Percentiles rank a stretch among this genome's conserved stretches.
Conservation (phyloP, 2,888 invertebrate genomes). For the Clunio marinus region DNA sequence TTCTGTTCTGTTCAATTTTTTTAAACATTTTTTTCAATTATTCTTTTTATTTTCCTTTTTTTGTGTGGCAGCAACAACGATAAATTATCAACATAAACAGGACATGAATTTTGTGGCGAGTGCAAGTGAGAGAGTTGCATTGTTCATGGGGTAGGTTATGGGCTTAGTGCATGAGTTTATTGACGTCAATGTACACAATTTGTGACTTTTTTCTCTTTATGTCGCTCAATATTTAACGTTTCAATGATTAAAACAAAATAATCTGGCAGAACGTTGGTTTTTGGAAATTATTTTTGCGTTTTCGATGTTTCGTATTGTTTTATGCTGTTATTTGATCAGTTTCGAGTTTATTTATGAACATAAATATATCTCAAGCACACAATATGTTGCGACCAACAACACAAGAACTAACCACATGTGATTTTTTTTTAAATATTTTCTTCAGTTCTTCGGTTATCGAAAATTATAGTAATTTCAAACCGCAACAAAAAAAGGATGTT, state of each 20-base stretch:
- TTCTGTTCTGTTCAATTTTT: background rate
- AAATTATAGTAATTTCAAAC: background rate
- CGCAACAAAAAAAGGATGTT: background rate
- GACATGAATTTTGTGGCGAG: constrained; percentile 21
- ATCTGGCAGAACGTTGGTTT: no score
- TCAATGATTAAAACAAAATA: no score
- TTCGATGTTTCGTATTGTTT: background rate
- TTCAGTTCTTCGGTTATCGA: background rate
- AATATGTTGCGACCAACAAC: background rate
- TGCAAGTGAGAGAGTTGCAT: background rate
- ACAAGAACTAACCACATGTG: background rate
- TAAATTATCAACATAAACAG: constrained; percentile 20
- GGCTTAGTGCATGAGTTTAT: constrained; percentile 26
- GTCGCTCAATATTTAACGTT: no score
- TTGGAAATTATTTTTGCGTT: no score
- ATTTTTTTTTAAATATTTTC: background rate
- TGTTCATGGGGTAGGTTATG: constrained; percentile 34
- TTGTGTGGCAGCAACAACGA: background rate
- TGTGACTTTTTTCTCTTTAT: constrained; percentile 20
- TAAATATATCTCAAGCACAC: background rate
- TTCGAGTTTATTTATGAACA: background rate
- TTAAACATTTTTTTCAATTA: background rate
- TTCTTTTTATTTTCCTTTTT: background rate
- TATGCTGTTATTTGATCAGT: background rate
- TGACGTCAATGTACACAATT: constrained; percentile 30